A percentile compares a stretch with the other conserved stretches of the same genome.
phyloP scores from a whole-genome alignment of 2,113 vertebrate species.

The Oxyruncus cristatus region DNA sequence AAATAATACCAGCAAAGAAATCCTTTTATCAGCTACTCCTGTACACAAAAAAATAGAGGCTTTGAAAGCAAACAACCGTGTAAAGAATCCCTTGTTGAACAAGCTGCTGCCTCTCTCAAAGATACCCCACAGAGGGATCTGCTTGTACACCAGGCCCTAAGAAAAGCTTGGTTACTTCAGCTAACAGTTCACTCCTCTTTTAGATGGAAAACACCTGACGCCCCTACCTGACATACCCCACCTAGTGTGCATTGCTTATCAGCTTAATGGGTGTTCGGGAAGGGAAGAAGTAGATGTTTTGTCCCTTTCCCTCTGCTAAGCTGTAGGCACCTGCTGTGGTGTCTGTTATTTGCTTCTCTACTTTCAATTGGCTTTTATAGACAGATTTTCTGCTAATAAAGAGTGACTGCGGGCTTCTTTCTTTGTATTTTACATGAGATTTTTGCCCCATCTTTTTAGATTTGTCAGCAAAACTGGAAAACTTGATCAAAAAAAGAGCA shows the following conservation, averaged over 20 bases:
- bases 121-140: not conserved
- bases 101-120: not conserved
- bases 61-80: not conserved
- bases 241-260: not conserved
- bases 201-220: not conserved
- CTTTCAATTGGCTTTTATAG: not conserved
- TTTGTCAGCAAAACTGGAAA: not conserved
- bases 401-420: not conserved
- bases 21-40: not conserved
- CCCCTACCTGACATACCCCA: not conserved
- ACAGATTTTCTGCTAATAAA: not conserved
- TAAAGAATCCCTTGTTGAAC: not conserved
- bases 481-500: not conserved
- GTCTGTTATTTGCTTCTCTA: not conserved
- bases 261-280: not conserved
- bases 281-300: not conserved
- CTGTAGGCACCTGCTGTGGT: not conserved
- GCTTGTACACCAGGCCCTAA: not conserved
- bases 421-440: not conserved
- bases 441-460: not conserved
- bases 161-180: not conserved
- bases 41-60: not conserved
- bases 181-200: not conserved
- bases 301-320: not conserved
- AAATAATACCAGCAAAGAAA: not conserved